Evolutionary conservation across 2,113 vertebrate genomes (phyloP).

Genomic region (Ptyas mucosa): DNA sequence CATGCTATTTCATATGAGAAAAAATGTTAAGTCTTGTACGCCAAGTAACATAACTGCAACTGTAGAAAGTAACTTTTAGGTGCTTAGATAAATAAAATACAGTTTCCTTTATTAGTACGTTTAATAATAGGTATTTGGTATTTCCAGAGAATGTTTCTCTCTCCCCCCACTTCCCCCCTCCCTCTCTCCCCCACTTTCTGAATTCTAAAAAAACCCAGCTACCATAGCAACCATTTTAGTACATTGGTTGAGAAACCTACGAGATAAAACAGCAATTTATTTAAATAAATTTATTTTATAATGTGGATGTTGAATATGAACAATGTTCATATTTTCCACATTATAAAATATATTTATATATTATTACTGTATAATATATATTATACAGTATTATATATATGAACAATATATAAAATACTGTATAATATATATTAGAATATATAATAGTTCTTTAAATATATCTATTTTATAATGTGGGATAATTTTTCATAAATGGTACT

Average conservation of each 20-base stretch:
- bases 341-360: no score
- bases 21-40: background rate
- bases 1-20: constrained; percentile 1
- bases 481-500: no score
- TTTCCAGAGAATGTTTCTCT: constrained; percentile 28
- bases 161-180: constrained; percentile 50
- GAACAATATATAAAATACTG: no score
- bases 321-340: no score
- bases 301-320: background rate
- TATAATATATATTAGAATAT: no score
- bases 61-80: background rate
- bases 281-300: background rate
- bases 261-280: constrained; percentile 28
- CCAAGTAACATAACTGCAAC: background rate
- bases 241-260: constrained; percentile 18
- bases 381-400: no score
- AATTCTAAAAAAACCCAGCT: constrained; percentile 35
- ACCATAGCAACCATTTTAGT: constrained; percentile 57
- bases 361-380: no score
- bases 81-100: background rate
- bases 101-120: background rate
- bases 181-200: constrained; percentile 44
- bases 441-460: no score
- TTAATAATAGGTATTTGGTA: background rate
- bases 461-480: no score